These are phyloP conservation scores for Uromys caudimaculatus DNA, from an alignment of 2,797 vertebrate species.

Conservation along the genomic window DNA sequence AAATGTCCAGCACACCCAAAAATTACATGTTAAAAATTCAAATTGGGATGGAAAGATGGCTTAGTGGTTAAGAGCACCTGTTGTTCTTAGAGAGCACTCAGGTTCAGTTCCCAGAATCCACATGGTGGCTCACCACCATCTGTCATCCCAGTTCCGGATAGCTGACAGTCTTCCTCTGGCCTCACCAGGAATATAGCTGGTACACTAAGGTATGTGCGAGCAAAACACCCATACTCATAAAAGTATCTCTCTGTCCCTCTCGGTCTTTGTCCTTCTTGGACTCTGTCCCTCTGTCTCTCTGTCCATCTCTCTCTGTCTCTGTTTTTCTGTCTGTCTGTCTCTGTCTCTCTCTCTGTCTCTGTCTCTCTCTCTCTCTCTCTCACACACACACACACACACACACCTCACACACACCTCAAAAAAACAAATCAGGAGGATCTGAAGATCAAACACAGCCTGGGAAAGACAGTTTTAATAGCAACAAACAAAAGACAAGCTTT, in stretches of 20 bases:
- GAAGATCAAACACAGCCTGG: background rate
- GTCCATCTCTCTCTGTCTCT: background rate
- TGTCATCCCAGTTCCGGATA: background rate
- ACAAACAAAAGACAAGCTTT: background rate
- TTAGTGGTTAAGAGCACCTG: background rate
- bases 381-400: background rate
- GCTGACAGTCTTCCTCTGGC: background rate
- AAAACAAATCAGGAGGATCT: background rate
- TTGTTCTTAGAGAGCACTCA: background rate
- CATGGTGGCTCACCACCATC: background rate
- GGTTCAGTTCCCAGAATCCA: background rate
- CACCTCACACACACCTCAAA: background rate
- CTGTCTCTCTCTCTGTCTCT: background rate
- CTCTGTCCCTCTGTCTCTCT: background rate
- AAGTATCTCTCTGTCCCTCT: background rate
- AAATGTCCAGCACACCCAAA: background rate
- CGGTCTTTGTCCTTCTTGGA: background rate
- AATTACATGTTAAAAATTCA: background rate
- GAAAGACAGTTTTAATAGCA: background rate
- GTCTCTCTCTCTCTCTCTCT: background rate
- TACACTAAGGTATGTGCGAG: background rate
- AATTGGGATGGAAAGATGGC: background rate
- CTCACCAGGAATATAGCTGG: background rate
- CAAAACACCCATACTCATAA: background rate
- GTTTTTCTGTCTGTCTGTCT: too few species aligned